Conservation (phyloP, 2,113 vertebrate species). For the Platichthys flesus region DNA sequence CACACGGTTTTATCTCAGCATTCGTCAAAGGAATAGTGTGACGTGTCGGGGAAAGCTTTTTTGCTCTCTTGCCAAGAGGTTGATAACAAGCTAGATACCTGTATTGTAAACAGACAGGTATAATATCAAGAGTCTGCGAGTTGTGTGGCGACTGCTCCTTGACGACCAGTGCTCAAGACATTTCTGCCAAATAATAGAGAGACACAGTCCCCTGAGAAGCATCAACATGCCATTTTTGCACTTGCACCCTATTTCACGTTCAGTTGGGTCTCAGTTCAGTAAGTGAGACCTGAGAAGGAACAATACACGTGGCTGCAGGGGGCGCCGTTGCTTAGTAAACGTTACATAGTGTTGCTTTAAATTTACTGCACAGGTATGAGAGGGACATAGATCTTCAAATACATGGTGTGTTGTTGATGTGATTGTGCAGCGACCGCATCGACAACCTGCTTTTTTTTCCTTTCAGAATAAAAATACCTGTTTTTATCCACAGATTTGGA, state of each 20-base stretch:
- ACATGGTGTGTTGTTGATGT: not conserved
- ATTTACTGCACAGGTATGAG: not conserved
- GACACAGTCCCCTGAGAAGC: too few species aligned
- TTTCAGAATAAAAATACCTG: slow-evolving; percentile 1
- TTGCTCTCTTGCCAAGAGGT: not conserved
- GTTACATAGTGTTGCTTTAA: not conserved
- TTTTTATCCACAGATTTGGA: slow-evolving; percentile 69
- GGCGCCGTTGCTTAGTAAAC: not conserved
- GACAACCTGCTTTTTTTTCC: not conserved
- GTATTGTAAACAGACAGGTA: not conserved
- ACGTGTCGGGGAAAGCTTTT: not conserved
- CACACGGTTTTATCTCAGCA: not conserved
- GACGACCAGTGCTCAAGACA: too few species aligned
- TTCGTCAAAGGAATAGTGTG: not conserved
- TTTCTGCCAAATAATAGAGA: too few species aligned
- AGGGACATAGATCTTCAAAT: too few species aligned
- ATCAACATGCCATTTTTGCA: too few species aligned
- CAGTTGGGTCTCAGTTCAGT: too few species aligned
- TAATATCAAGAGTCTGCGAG: not conserved
- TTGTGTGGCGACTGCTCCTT: not conserved
- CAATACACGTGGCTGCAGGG: too few species aligned
- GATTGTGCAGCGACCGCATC: not conserved
- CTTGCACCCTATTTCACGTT: too few species aligned
- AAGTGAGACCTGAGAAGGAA: too few species aligned
- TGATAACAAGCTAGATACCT: not conserved